Base-by-base conservation (phyloP, 1,140 invertebrate species). In the Ceratoteleas bidentatus region DNA sequence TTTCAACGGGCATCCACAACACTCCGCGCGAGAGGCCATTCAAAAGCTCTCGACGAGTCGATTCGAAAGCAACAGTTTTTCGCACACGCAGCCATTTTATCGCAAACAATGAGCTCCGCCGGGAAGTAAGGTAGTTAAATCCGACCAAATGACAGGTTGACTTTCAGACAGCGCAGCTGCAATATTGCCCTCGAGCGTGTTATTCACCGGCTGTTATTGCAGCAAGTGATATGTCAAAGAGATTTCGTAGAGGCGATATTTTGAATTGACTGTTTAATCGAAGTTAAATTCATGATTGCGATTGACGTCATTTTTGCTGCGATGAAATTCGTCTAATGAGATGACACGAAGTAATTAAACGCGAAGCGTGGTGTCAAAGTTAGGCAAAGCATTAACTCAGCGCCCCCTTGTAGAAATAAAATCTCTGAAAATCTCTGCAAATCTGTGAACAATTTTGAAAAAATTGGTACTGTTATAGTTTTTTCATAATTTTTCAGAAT, bases 51-150 rank as follows among this genome's bases (percentile, higher is more conserved):
- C 54, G 54, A 66, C 66, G 13, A 32, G 76, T 72, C 68, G 58
- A 79, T 66, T 66, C 61, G 43, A 66, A 66, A 79, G 66, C 76
- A 79, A 79, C 76, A 79, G 76, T 72, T 79, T 79, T 79, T 79
- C 61, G 66, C 76, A 79, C 75, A 78, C 75, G 64, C 68, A 79
- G 76, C 36, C 54, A 79, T 79, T 79, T 66, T 52, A 53, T 40
- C 2, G 34, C 60, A 54, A 72, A 79, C 76, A 79, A 79, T 79
- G 34, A 72, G 76, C 36, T 47, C 33, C 45, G 16, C 40, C n/a
- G 34, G 7, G 43, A 64, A 57, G 76, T 66, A 79, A 72, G 76
- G 66, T 45, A 78, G 58, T 70, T 70, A 58, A 65, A 78, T 70
- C 65, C 74, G 45, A 13, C 66, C 14, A 78, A 78, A 78, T 70